Conservation (phyloP, 2,888 invertebrate genomes). For the Microdon myrmicae region DNA sequence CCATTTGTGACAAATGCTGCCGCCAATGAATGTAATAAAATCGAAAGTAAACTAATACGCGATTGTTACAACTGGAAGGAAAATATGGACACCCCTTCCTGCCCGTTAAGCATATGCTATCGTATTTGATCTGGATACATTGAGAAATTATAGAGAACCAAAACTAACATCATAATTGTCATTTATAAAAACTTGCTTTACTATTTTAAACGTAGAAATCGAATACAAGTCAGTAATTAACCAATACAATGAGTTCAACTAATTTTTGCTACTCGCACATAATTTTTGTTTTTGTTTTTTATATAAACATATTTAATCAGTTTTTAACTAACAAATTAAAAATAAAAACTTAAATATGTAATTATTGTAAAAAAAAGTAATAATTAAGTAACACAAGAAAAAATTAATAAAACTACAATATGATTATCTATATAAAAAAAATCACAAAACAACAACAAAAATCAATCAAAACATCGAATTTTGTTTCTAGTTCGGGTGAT, state of each 20-base stretch:
- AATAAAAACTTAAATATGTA: conserved; percentile 13
- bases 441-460: conserved; percentile 7
- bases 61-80: no score
- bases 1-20: no score
- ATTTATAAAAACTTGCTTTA: no score
- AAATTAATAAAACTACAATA: conserved; percentile 17
- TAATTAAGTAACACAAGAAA: conserved; percentile 11
- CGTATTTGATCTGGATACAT: no score
- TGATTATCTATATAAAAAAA: conserved; percentile 39
- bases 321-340: conserved; percentile 8
- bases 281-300: conserved; percentile 3
- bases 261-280: conserved; percentile 24
- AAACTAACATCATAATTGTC: no score
- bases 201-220: no score
- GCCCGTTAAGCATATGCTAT: no score
- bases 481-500: conserved; percentile 83
- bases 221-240: no score
- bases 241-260: conserved; percentile 52
- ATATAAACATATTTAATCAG: not conserved
- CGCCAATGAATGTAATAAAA: no score
- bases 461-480: conserved; percentile 36
- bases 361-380: conserved; percentile 5
- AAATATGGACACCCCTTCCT: no score
- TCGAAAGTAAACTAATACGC: no score
- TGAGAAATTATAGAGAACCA: no score